Base-by-base conservation (phyloP, 2,888 invertebrate genomes). In the Dichetophora obliterata region DNA sequence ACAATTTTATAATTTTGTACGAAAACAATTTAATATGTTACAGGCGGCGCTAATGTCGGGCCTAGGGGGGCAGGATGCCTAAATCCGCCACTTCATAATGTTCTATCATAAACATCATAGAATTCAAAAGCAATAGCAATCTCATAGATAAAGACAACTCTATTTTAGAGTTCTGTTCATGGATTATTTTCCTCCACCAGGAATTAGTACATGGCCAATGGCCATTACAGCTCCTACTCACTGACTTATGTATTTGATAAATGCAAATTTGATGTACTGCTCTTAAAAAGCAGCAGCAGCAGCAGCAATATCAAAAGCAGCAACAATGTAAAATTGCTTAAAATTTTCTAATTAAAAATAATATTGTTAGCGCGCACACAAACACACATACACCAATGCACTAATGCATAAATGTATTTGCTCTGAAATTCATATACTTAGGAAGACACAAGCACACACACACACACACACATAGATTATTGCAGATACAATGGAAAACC, bases 271-370 rank as follows among this genome's bases (percentile, higher is more conserved):
- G 54, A 65, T 74, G 54, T 66, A 34, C 74, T 65, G 52, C 74
- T 52, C 63, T 37, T 73, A 43, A 74, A 22, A 22, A 66, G 37
- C 65, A 63, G 65, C 27, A 57, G 34, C 19, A 69, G 24, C 31
- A 75, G 31, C 61, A 76, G 52, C 73, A 76, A 24, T 5, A 65
- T 54, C 43, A 34, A 48, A 54, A 76, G 61, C 71, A 76, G 68
- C 54, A 70, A 69, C 50, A 75, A 75, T 63, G 61, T 52, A 71
- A 74, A 61, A 76, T 75, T 79, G 76, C 68, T 75, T 75, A 78
- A 80, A 78, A 77, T 78, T 78, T 77, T 80, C 77, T 80, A 78
- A 80, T 80, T 80, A 78, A 80, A 80, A 80, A 80, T 78, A 78
- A 80, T 77, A 77, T 74, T 43, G 52, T n/a, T 11, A 66, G 54